Percentiles rank a stretch among this genome's conserved stretches.
These are phyloP conservation scores for Manacus vitellinus DNA, from an alignment of 2,113 vertebrate species.

Conservation along the genomic window DNA sequence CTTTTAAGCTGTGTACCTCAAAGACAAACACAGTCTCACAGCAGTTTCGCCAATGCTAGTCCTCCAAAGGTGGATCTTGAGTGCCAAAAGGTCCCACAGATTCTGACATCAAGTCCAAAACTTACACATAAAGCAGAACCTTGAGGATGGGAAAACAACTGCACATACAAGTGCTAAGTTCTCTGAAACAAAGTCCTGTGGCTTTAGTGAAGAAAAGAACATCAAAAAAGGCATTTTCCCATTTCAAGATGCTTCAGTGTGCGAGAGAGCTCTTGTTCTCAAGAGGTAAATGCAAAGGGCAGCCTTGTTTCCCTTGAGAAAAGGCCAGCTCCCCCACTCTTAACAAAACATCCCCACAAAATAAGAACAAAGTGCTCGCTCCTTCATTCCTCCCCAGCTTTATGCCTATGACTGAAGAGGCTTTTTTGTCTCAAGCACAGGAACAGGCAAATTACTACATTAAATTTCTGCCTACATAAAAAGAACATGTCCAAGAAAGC, in stretches of 20 bases:
- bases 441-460: not conserved
- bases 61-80: not conserved
- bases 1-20: not conserved
- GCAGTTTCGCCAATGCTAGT: not conserved
- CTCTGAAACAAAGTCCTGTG: not conserved
- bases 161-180: not conserved
- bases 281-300: not conserved
- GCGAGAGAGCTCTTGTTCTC: not conserved
- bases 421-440: not conserved
- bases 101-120: not conserved
- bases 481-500: not conserved
- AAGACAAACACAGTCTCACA: not conserved
- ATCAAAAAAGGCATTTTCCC: not conserved
- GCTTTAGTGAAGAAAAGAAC: not conserved
- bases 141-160: not conserved
- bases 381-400: not conserved
- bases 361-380: not conserved
- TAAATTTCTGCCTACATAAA: not conserved
- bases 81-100: not conserved
- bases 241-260: not conserved
- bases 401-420: not conserved
- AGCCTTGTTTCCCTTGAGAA: constrained; percentile 3
- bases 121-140: not conserved
- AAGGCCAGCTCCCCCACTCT: not conserved
- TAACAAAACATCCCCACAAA: not conserved